phyloP scores from a whole-genome alignment of 2,888 invertebrate genomes.

The Apotomis betuletana region DNA sequence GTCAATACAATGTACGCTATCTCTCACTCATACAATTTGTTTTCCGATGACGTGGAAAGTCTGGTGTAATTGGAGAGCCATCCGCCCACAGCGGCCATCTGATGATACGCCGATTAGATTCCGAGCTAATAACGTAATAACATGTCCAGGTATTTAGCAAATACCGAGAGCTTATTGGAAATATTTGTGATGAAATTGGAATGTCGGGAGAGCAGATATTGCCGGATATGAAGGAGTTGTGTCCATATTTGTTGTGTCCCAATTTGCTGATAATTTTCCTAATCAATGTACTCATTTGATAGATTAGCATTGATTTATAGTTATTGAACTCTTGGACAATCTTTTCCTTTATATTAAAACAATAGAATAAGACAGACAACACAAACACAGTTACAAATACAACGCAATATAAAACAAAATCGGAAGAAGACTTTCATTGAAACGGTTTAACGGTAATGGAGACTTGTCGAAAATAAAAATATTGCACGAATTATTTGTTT shows the following conservation, averaged over 20 bases:
- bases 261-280: too few relatives aligned
- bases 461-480: too few relatives aligned
- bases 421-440: too few relatives aligned
- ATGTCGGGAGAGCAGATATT: not conserved
- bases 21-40: not conserved
- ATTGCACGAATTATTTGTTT: not conserved
- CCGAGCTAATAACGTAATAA: slow-evolving; percentile 7
- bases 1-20: not conserved
- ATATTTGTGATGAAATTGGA: not conserved
- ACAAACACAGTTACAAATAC: too few relatives aligned
- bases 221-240: not conserved
- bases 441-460: too few relatives aligned
- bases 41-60: slow-evolving; percentile 29
- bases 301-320: too few relatives aligned
- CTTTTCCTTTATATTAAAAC: too few relatives aligned
- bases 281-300: too few relatives aligned
- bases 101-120: slow-evolving; percentile 12
- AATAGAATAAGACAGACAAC: too few relatives aligned
- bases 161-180: not conserved
- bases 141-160: not conserved
- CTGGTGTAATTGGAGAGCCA: slow-evolving; percentile 34
- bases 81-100: slow-evolving; percentile 31
- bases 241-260: too few relatives aligned
- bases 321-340: too few relatives aligned
- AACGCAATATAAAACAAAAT: too few relatives aligned